These are phyloP conservation scores for Poeciliopsis infans DNA, from an alignment of 2,797 vertebrate genomes.

Conservation along the genomic window DNA sequence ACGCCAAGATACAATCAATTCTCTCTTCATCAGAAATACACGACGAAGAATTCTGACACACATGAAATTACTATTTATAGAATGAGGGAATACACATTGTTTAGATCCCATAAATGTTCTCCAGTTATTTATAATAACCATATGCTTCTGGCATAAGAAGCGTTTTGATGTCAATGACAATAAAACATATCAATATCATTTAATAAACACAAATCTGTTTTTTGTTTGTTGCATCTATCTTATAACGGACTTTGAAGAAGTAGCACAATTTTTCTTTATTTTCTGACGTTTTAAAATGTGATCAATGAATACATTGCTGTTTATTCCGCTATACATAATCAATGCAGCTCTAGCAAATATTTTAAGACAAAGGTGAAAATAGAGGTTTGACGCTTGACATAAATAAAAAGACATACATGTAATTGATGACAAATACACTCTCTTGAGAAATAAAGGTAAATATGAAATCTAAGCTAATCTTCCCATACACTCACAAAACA, in stretches of 20 bases:
- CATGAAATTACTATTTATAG: constrained; percentile 6
- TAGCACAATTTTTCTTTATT: background rate
- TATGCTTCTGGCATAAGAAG: background rate
- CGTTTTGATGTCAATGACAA: background rate
- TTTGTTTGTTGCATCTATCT: background rate
- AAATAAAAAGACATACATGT: background rate
- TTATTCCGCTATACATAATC: background rate
- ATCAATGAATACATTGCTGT: background rate
- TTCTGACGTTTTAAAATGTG: background rate
- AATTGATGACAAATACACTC: background rate
- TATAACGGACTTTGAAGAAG: background rate
- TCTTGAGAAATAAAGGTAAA: background rate
- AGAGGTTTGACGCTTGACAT: background rate
- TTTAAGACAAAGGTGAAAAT: background rate
- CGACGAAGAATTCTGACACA: constrained; percentile 12
- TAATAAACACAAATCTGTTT: too few species aligned
- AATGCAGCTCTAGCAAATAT: background rate
- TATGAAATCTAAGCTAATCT: background rate
- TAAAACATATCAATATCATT: background rate
- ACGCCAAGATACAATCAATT: constrained; percentile 51
- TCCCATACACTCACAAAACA: background rate
- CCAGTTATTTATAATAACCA: background rate
- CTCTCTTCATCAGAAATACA: constrained; percentile 17
- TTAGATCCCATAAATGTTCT: background rate
- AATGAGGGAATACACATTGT: background rate